Base-by-base conservation (phyloP, 92 coral and sea anemone species). In the Umimayanthus kanabou region DNA sequence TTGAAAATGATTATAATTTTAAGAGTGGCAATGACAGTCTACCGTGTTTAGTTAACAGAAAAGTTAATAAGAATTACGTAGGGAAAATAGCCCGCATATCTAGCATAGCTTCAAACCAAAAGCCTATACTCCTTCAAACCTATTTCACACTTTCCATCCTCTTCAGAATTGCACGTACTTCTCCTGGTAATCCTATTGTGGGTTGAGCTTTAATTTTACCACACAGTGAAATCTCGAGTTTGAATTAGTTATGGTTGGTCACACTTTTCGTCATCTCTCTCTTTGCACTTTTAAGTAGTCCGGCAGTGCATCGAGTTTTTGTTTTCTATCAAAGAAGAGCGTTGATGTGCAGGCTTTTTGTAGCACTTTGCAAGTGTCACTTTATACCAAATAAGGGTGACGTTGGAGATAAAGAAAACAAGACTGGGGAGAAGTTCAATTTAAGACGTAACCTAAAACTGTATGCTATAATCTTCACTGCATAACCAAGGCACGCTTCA, bases 371-470 rank as follows among this genome's bases (percentile, higher is more conserved):
- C 53, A 75, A 67, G 26, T 70, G 87, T 83, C 87, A 83, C n/a
- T 25, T 43, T 25, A 69, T 83, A 70, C 87, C 87, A 83, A 43
- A 83, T 83, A 83, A 69, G 87, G 87, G 43, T 26, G 73, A 80
- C 73, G 39, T 45, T 80, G 29, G 18, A 61, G 57, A 88, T 80
- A 65, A 88, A 80, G 71, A 49, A 80, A 80, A 40, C 67, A 64
- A 79, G 49, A 39, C 25, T 39, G 29, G 55, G 55, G 29, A 65
- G 71, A 50, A 79, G 33, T 40, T 64, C 45, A 45, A 64, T 57
- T 64, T 49, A 65, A 81, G 73, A 55, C 77, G 77, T 83, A 83
- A 83, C 25, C 22, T 23, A 83, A 83, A 83, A 83, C 77, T 83
- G 40, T 74, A 13, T 83, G 64, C 50, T 83, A 16, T 50, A 83